Evolutionary conservation across 2,888 invertebrate genomes (phyloP).

Genomic region (Sepioteuthis lessoniana): DNA sequence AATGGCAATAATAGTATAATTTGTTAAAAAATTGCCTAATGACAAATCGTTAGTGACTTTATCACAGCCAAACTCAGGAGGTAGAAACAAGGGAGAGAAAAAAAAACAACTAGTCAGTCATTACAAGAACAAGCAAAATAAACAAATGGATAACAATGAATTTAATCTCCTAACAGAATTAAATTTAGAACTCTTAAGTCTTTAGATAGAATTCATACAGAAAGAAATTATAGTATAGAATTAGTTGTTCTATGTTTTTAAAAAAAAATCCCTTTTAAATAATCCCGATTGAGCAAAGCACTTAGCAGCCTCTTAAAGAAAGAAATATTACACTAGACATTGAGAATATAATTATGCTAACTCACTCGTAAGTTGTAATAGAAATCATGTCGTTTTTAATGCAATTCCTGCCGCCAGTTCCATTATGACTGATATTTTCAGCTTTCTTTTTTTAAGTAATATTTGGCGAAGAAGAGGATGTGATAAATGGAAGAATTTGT

Average conservation of each 20-base stretch:
- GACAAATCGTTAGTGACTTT: not conserved
- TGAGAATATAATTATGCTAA: not conserved
- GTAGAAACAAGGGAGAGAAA: not conserved
- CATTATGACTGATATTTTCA: not conserved
- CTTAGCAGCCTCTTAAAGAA: not conserved
- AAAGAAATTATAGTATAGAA: not conserved
- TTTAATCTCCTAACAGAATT: not conserved
- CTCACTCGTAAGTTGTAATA: not conserved
- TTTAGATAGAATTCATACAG: too few species aligned
- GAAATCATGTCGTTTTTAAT: not conserved
- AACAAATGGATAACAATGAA: not conserved
- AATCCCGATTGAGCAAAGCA: not conserved
- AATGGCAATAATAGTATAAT: not conserved
- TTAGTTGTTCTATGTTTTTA: not conserved
- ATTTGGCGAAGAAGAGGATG: not conserved
- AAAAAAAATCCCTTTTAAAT: not conserved
- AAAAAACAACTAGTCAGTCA: not conserved
- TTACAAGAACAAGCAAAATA: too few species aligned
- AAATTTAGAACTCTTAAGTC: not conserved
- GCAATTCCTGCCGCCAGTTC: not conserved
- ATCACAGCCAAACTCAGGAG: not conserved
- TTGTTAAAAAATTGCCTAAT: not conserved
- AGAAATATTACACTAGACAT: not conserved
- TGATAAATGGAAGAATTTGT: not conserved
- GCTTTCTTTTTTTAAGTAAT: too few species aligned